Evolutionary conservation across 1,140 invertebrate genomes (phyloP).

Genomic region (Pogonognathellus flavescens): DNA sequence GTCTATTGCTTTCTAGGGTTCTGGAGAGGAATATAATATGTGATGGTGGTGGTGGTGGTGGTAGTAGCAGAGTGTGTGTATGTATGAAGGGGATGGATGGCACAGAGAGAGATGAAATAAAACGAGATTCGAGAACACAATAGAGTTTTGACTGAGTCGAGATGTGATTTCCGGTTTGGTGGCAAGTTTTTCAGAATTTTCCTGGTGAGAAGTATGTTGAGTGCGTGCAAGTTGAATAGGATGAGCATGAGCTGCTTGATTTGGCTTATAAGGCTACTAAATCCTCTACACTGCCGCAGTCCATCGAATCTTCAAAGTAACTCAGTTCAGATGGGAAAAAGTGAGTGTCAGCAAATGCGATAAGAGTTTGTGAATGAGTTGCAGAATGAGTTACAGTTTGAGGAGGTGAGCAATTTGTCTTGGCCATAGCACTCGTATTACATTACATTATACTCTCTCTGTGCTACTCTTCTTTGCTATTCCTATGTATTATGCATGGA

Average conservation of each 20-base stretch:
- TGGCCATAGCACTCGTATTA: background rate
- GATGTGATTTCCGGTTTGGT: conserved; percentile 37
- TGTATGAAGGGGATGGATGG: conserved; percentile 1
- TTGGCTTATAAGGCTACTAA: no score
- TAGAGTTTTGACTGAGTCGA: conserved; percentile 10
- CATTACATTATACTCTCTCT: background rate
- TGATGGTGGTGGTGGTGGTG: no score
- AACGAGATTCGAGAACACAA: background rate
- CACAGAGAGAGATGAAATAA: conserved; percentile 1
- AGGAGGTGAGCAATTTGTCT: conserved; percentile 46
- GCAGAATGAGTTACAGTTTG: conserved; percentile 32
- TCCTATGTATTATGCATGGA: background rate
- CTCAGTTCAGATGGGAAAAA: background rate
- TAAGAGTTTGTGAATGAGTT: conserved; percentile 25
- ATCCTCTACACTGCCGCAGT: no score
- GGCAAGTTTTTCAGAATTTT: conserved; percentile 7
- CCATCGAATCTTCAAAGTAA: no score
- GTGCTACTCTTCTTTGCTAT: background rate
- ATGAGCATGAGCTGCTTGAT: background rate
- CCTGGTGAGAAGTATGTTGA: background rate
- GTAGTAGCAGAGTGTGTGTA: no score
- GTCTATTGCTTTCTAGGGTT: no score
- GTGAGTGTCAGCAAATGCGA: conserved; percentile 45
- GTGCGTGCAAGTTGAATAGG: background rate
- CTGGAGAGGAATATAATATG: no score